Conservation (phyloP, 2,113 vertebrate genomes). For the Ammodytes marinus region DNA sequence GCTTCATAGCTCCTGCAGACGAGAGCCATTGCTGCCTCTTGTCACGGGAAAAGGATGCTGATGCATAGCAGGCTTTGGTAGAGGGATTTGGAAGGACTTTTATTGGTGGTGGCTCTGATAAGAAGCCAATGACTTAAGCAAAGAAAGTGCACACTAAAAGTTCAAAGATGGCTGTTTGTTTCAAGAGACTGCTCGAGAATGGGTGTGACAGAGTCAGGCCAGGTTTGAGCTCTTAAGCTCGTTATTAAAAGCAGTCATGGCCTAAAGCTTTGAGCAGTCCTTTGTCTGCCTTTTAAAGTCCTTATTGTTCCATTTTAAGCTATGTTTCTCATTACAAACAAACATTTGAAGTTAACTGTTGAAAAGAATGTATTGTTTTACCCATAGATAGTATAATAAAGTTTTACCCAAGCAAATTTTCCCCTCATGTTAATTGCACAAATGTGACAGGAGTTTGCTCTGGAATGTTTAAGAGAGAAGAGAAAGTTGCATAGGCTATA, state of each 20-base stretch:
- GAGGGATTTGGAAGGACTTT: slow-evolving; percentile 45
- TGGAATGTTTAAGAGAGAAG: not conserved
- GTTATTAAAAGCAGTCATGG: slow-evolving; percentile 39
- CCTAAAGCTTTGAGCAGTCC: slow-evolving; percentile 4
- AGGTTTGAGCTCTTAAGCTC: slow-evolving; percentile 53
- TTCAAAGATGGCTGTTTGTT: slow-evolving; percentile 38
- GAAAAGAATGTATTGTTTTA: not conserved
- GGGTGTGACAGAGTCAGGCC: slow-evolving; percentile 21
- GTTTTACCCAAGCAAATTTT: not conserved
- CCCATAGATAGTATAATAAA: no score
- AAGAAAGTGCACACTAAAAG: slow-evolving; percentile 8
- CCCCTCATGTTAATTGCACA: not conserved
- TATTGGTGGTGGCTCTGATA: slow-evolving; percentile 36
- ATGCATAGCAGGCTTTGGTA: slow-evolving; percentile 35
- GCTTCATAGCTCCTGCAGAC: slow-evolving; percentile 24
- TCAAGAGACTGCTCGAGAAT: slow-evolving; percentile 11
- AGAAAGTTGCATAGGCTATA: no score
- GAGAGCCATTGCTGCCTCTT: slow-evolving; percentile 2
- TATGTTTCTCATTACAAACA: not conserved
- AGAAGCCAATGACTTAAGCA: slow-evolving; percentile 34
- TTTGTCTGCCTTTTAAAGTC: slow-evolving; percentile 26
- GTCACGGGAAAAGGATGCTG: slow-evolving; percentile 42
- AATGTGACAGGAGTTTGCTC: not conserved
- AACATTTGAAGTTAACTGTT: not conserved
- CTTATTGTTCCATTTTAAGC: slow-evolving; percentile 25